Conservation (phyloP, 2,113 vertebrate species). For the Corythornis cristatus region DNA sequence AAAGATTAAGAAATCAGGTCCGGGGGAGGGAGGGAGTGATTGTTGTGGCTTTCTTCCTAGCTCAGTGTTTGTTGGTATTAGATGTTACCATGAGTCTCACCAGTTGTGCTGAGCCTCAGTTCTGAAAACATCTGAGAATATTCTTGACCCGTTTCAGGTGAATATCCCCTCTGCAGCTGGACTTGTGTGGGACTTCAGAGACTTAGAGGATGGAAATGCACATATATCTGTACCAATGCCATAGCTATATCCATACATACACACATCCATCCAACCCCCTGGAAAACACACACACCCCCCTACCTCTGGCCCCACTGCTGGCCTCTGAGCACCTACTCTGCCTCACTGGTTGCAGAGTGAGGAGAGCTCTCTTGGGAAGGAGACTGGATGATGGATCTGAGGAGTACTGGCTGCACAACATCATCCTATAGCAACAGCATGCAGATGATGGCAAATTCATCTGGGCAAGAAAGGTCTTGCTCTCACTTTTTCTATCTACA, state of each 20-base stretch:
- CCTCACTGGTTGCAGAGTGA: neutral
- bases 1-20: slow-evolving; percentile 43
- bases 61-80: neutral
- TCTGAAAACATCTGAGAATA: neutral
- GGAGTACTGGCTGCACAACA: neutral
- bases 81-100: neutral
- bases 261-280: neutral
- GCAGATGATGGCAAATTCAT: neutral
- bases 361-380: neutral
- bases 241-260: rapidly evolving
- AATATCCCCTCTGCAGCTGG: neutral
- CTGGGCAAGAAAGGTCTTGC: neutral
- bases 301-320: neutral
- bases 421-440: neutral
- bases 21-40: neutral
- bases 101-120: neutral
- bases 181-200: neutral
- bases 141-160: neutral
- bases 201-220: neutral
- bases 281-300: neutral
- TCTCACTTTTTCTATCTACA: neutral
- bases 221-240: neutral
- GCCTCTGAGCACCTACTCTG: neutral
- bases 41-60: slow-evolving; percentile 3
- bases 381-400: neutral